phyloP scores from a whole-genome alignment of 1,140 invertebrate genomes.

The Epicauta chinensis region DNA sequence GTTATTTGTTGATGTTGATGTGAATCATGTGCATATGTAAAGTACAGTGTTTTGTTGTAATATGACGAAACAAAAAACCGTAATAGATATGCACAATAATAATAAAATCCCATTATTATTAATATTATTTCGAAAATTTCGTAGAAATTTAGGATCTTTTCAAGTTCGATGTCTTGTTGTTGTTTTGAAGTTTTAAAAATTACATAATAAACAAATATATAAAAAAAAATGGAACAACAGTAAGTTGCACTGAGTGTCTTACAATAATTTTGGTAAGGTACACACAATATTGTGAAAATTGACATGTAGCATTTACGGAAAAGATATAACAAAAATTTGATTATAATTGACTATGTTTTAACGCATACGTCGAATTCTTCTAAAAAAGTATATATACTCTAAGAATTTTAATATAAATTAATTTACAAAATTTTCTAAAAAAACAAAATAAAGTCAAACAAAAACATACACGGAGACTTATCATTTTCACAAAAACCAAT shows the following conservation, averaged over 20 bases:
- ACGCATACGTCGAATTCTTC: background rate
- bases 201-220: too few species aligned
- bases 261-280: slow-evolving; percentile 14
- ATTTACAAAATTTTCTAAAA: slow-evolving; percentile 12
- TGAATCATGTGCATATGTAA: slow-evolving; percentile 21
- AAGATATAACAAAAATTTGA: background rate
- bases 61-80: slow-evolving; percentile 16
- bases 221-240: slow-evolving; percentile 14
- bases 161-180: too few species aligned
- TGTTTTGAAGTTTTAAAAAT: too few species aligned
- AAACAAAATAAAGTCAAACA: background rate
- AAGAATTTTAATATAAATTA: slow-evolving; percentile 13
- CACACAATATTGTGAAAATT: slow-evolving; percentile 17
- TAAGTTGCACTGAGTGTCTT: slow-evolving; percentile 13
- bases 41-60: slow-evolving; percentile 24
- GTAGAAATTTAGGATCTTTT: too few species aligned
- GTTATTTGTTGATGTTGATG: too few species aligned
- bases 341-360: slow-evolving; percentile 23
- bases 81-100: slow-evolving; percentile 26
- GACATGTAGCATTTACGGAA: slow-evolving; percentile 18
- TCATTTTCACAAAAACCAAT: slow-evolving; percentile 15
- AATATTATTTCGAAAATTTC: too few species aligned
- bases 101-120: slow-evolving; percentile 4
- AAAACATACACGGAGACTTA: slow-evolving; percentile 12
- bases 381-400: background rate